Base-by-base conservation (phyloP, 2,113 vertebrate genomes). In the Megaleporinus macrocephalus region DNA sequence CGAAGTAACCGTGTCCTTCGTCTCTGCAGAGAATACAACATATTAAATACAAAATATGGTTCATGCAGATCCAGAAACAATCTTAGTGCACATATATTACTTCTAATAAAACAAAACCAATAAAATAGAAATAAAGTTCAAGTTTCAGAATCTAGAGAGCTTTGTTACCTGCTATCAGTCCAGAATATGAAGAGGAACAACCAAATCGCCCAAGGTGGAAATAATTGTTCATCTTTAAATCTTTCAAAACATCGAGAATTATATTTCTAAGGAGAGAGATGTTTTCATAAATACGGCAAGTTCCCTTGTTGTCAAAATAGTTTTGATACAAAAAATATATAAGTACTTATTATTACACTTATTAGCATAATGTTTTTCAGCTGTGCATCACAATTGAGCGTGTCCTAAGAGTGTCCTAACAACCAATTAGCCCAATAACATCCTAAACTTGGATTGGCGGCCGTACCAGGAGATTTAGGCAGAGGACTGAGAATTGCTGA, bases 121-220 rank as follows among this genome's bases (percentile, higher is more conserved):
- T 53, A 72, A 49, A 51, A 71, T 24, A 24, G 13, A 71, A 41
- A 29, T 14, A 30, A 36, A 44, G 41, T 44, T 44, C 41, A 44
- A 44, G 41, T 44, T 44, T 44, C n/a, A 44, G 4, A 66, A 20
- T 66, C 65, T 68, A 68, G 5, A 26, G 9, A 53, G 14, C 49
- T 82, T 47, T 61, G 22, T n/a, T 76, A 82, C 80, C 65, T 70
- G 80, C 5, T 44, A 82, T 82, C 51, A 70, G 73, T 76, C 80
- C 80, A 27, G 63, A 4, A 12, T 70, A 82, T 47, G 80, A 70
- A 13, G 80, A 82, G 5, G 80, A 82, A 76, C 47, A 82, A 44
- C 80, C 80, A 61, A 70, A 24, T 69, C 80, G 80, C 59, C 63
- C 80, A 76, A 82, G 63, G 70, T 82, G 80, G 22, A 76, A 82